phyloP scores from a whole-genome alignment of 1,140 invertebrate species.

The Atta cephalotes region DNA sequence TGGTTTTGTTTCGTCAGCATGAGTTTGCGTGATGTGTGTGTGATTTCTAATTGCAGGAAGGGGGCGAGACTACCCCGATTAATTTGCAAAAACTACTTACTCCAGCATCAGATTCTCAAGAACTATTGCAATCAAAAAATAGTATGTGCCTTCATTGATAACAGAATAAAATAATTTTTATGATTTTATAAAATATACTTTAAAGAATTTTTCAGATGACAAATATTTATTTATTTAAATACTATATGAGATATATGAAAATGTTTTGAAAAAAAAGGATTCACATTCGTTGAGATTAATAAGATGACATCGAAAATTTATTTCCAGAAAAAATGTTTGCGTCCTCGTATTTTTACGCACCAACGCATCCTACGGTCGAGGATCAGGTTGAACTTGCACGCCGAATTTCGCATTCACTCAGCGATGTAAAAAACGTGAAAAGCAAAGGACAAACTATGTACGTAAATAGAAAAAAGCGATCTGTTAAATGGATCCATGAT shows the following conservation, averaged over 20 bases:
- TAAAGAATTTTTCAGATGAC: neutral
- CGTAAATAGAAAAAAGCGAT: slow-evolving; percentile 96
- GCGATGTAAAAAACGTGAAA: slow-evolving; percentile 95
- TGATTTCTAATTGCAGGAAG: slow-evolving; percentile 81
- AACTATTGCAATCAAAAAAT: slow-evolving; percentile 89
- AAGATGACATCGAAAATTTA: slow-evolving; percentile 33
- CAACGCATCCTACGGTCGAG: slow-evolving; percentile 96
- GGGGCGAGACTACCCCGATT: slow-evolving; percentile 87
- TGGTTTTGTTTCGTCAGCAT: neutral
- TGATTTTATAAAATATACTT: neutral
- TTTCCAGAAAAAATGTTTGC: slow-evolving; percentile 95
- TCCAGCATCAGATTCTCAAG: slow-evolving; percentile 91
- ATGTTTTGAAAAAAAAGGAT: neutral
- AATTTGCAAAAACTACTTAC: slow-evolving; percentile 95
- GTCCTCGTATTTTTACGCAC: slow-evolving; percentile 97
- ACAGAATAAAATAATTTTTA: neutral
- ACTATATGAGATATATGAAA: neutral
- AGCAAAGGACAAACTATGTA: slow-evolving; percentile 98
- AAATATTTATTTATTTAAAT: neutral
- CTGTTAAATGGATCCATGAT: slow-evolving; percentile 97
- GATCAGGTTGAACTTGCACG: slow-evolving; percentile 97
- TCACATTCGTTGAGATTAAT: slow-evolving; percentile 1
- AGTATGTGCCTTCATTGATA: slow-evolving; percentile 85
- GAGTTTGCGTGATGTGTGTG: neutral
- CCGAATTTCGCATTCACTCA: slow-evolving; percentile 96